Conservation (phyloP, 2,888 invertebrate genomes). For the Pocota personata region DNA sequence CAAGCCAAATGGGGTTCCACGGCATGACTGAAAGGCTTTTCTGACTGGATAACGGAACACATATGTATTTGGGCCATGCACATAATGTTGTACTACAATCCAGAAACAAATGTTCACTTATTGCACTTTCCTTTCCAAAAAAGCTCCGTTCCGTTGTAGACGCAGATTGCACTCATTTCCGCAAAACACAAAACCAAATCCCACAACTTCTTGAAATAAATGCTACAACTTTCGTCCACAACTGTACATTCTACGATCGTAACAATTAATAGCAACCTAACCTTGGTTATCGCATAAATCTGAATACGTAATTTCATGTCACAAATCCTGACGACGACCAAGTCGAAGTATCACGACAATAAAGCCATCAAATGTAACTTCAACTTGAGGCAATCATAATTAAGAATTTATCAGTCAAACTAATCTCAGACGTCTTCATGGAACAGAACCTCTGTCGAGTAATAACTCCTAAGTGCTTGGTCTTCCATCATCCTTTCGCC, state of each 20-base stretch:
- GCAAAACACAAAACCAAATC: neutral
- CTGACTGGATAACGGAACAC: too few relatives aligned
- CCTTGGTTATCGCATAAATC: neutral
- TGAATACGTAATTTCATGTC: neutral
- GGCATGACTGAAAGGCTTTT: too few relatives aligned
- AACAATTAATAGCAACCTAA: neutral
- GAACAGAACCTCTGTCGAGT: constrained; percentile 1
- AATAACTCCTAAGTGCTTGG: constrained; percentile 19
- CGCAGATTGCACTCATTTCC: too few relatives aligned
- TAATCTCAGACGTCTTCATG: constrained; percentile 33
- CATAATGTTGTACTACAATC: too few relatives aligned
- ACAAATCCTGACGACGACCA: neutral
- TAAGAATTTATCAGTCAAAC: constrained; percentile 45
- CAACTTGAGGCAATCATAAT: constrained; percentile 36
- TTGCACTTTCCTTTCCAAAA: too few relatives aligned
- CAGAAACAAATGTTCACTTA: too few relatives aligned
- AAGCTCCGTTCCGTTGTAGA: too few relatives aligned
- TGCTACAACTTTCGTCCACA: neutral
- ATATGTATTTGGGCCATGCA: too few relatives aligned
- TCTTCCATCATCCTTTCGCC: constrained; percentile 34
- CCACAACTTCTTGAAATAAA: neutral
- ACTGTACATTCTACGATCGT: neutral
- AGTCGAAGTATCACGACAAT: neutral
- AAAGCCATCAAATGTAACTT: constrained; percentile 12
- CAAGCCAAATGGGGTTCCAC: too few relatives aligned